A percentile compares a stretch with the other conserved stretches of the same genome.
Conservation (phyloP, 2,888 invertebrate species). For the Choristoneura rosaceana region DNA sequence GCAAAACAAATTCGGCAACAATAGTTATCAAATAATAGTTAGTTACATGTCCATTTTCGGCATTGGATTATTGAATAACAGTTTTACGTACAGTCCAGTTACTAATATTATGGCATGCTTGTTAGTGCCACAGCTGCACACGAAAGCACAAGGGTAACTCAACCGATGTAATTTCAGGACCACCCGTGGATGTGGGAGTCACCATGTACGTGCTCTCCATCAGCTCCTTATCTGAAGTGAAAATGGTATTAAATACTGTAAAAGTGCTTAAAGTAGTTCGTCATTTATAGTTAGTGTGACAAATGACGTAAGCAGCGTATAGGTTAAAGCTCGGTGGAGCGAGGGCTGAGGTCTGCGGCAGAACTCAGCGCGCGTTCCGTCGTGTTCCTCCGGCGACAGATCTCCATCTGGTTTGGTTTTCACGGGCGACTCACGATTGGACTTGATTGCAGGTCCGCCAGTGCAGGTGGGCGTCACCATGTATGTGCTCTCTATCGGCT, state of each 20-base stretch:
- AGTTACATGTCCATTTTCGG: not conserved
- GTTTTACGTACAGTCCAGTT: not conserved
- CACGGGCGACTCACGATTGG: conserved; percentile 80
- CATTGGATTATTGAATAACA: not conserved
- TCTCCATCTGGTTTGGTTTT: conserved; percentile 78
- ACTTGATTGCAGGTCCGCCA: conserved; percentile 95
- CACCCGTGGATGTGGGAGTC: conserved; percentile 93
- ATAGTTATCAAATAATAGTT: too few species aligned
- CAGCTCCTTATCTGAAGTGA: conserved; percentile 94
- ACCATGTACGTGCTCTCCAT: conserved; percentile 95
- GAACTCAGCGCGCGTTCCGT: conserved; percentile 54
- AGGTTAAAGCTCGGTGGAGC: conserved; percentile 65
- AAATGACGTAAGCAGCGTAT: conserved; percentile 50
- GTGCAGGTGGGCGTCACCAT: conserved; percentile 99
- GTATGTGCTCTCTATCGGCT: conserved; percentile 99
- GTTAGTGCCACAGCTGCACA: not conserved
- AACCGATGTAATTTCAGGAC: conserved; percentile 86
- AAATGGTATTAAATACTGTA: conserved; percentile 85
- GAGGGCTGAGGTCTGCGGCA: conserved; percentile 41
- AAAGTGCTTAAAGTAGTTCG: conserved; percentile 68
- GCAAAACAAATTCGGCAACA: not conserved
- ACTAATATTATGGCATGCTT: not conserved
- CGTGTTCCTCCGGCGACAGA: conserved; percentile 68
- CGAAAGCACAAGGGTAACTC: conserved; percentile 5
- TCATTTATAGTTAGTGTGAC: conserved; percentile 57